Base-by-base conservation (phyloP, 2,888 invertebrate species). In the Diabrotica balteata region DNA sequence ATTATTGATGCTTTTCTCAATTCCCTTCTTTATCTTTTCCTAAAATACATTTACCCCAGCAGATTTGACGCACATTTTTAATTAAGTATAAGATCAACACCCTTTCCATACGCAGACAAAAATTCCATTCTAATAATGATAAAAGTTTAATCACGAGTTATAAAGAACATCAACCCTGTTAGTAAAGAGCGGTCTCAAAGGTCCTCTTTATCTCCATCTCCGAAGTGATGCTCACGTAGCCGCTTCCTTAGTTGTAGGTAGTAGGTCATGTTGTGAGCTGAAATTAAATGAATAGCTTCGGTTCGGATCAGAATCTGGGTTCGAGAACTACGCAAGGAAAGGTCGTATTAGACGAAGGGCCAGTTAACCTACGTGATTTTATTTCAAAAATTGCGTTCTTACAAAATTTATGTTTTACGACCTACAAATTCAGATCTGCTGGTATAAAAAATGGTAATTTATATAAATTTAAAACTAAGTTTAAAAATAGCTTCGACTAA, bases 141-240 rank as follows among this genome's bases (percentile, higher is more conserved):
- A 47, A 47, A 47, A 9, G 8, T 47, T 47, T 47, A 9, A 47
- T 9, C 47, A 6, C 9, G 47, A 47, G 47, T 47, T 47, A 4
- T 47, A 47, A 47, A 47, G 47, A 47, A 47, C 47, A 47, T 47
- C 47, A 47, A 47, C 47, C 47, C 10, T 47, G 47, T 47, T 47
- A 47, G 47, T 47, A 47, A 47, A 10, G 8, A 47, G 50, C 8
- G 52, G n/a, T 61, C 61, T 61, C 61, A 52, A 50, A 61, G 61
- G 61, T 61, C 61, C 61, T 61, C 61, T 61, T 61, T 61, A 53
- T 61, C 52, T 61, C 52, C 51, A 61, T 61, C 61, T 61, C 61
- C 61, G 46, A 59, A 47, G 49, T 46, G 49, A 59, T 61, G 61
- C 42, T 53, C 52, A 43, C 53, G 61, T 49, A 61, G 52, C 52